phyloP scores from a whole-genome alignment of 2,888 invertebrate genomes.

The Drymonia ruficornis region DNA sequence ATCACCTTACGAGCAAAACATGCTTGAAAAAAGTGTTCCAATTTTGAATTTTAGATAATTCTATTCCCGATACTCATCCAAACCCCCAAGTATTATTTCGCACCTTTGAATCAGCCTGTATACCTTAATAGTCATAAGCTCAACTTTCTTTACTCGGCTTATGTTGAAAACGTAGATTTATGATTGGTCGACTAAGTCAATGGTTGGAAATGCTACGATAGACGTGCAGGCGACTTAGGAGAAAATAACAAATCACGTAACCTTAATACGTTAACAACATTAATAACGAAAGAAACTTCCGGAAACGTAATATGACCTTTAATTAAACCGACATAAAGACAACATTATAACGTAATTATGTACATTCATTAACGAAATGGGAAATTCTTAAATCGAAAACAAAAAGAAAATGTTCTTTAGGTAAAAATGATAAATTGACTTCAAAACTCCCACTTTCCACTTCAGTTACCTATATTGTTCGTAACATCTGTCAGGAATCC shows the following conservation, averaged over 20 bases:
- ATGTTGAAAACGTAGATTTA: no score
- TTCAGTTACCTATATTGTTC: conserved; percentile 31
- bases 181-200: no score
- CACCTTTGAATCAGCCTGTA: no score
- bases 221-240: no score
- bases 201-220: no score
- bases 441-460: conserved; percentile 25
- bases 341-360: conserved; percentile 21
- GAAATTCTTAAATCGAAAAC: conserved; percentile 22
- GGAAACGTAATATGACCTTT: neutral
- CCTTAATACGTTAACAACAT: neutral
- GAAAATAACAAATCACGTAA: neutral
- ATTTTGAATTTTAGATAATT: no score
- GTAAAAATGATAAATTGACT: conserved; percentile 38
- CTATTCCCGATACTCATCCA: no score
- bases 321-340: neutral
- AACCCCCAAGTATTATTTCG: no score
- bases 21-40: no score
- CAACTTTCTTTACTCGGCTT: no score
- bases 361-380: conserved; percentile 21
- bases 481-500: conserved; percentile 30
- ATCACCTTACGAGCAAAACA: no score
- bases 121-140: no score
- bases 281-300: neutral
- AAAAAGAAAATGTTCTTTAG: conserved; percentile 21